phyloP scores from a whole-genome alignment of 2,888 invertebrate species.

The Thymelicus lineola region DNA sequence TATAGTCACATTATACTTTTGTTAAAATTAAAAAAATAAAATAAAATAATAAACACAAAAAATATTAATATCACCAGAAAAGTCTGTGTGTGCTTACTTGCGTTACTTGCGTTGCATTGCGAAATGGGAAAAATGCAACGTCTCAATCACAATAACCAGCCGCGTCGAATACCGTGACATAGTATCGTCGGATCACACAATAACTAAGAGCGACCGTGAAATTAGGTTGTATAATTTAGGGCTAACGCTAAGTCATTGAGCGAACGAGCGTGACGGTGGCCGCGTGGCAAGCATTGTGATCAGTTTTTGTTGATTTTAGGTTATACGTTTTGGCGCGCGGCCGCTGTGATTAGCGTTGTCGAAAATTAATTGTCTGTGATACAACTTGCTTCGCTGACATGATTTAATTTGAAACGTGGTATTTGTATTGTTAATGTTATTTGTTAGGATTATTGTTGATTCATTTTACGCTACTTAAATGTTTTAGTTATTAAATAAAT shows the following conservation, averaged over 20 bases:
- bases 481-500: no score
- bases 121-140: constrained; percentile 59
- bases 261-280: constrained; percentile 66
- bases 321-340: constrained; percentile 56
- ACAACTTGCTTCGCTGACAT: constrained; percentile 35
- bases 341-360: constrained; percentile 55
- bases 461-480: background rate
- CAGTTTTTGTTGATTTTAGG: constrained; percentile 76
- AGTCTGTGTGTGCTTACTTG: no score
- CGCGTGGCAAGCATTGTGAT: constrained; percentile 78
- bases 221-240: constrained; percentile 78
- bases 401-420: constrained; percentile 24
- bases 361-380: constrained; percentile 67
- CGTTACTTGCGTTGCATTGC: constrained; percentile 15
- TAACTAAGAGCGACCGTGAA: constrained; percentile 78
- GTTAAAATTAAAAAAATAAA: no score
- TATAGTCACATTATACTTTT: no score
- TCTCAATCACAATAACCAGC: constrained; percentile 73
- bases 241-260: constrained; percentile 71
- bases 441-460: background rate
- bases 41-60: no score
- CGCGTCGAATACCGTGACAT: constrained; percentile 77
- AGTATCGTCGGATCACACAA: constrained; percentile 76
- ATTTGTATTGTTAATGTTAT: constrained; percentile 9
- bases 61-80: no score